Percentiles rank a stretch among this genome's conserved stretches.
Evolutionary conservation across 2,888 invertebrate genomes (phyloP).

Genomic region (Argynnis bischoffii): DNA sequence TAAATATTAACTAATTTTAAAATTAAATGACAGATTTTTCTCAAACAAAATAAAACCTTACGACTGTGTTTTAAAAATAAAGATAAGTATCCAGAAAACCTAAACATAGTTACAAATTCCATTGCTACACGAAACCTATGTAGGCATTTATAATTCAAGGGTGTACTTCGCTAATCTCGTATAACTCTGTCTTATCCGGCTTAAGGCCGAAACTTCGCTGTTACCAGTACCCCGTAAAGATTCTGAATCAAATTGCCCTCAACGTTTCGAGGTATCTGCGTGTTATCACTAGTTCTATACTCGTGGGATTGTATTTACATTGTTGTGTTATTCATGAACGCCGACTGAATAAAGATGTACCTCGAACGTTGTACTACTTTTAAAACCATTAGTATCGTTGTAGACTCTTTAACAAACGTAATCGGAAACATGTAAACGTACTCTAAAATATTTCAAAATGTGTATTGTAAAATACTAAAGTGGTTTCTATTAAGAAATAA

Average conservation of each 20-base stretch:
- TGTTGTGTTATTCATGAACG: slow-evolving; percentile 75
- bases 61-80: neutral
- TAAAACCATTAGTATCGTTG: slow-evolving; percentile 49
- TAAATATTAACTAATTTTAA: too few species aligned
- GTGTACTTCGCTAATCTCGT: slow-evolving; percentile 56
- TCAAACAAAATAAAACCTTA: too few species aligned
- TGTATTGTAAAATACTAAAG: neutral
- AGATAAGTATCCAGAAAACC: slow-evolving; percentile 4
- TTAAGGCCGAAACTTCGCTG: slow-evolving; percentile 57
- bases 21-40: too few species aligned
- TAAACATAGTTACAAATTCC: slow-evolving; percentile 8
- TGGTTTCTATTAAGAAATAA: too few species aligned
- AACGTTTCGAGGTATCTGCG: slow-evolving; percentile 44
- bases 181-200: slow-evolving; percentile 60
- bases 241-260: slow-evolving; percentile 60
- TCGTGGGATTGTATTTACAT: slow-evolving; percentile 66
- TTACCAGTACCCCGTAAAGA: slow-evolving; percentile 57
- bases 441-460: neutral
- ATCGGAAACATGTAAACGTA: slow-evolving; percentile 5
- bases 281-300: slow-evolving; percentile 66
- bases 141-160: slow-evolving; percentile 38
- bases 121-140: slow-evolving; percentile 11
- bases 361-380: slow-evolving; percentile 57
- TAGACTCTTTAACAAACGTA: slow-evolving; percentile 36
- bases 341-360: slow-evolving; percentile 76